Evolutionary conservation across 30 jellyfish, hydroid and myxozoan genomes (phyloP).

Genomic region (Chrysaora quinquecirrha): DNA sequence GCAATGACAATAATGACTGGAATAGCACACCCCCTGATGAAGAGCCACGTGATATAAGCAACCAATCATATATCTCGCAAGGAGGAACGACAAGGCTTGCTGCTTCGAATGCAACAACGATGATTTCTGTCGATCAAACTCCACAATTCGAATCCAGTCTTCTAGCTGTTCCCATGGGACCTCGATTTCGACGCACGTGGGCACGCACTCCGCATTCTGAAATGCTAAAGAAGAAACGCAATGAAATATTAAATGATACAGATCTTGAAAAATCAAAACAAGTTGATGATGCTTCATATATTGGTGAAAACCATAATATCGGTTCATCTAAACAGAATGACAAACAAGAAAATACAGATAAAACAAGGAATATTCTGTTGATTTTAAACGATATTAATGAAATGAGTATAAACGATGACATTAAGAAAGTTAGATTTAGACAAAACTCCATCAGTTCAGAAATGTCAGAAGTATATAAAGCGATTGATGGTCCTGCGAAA

Average conservation of each 20-base stretch:
- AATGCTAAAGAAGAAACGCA: not conserved
- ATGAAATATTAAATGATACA: not conserved
- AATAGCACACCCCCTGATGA: constrained; percentile 4
- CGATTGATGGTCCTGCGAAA: not conserved
- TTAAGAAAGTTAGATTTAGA: constrained; percentile 15
- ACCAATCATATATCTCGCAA: not conserved
- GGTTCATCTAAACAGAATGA: not conserved
- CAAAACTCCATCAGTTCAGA: not conserved
- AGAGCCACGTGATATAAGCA: not conserved
- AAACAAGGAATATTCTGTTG: constrained; percentile 14
- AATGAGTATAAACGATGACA: constrained; percentile 43
- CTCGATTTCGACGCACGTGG: constrained; percentile 36
- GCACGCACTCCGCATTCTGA: constrained; percentile 74
- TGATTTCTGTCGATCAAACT: not conserved
- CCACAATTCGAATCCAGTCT: constrained; percentile 24
- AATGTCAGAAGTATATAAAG: not conserved
- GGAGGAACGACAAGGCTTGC: not conserved
- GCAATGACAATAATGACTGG: constrained; percentile 8
- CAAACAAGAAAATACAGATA: not conserved
- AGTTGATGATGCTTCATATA: too few species aligned
- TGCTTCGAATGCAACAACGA: too few species aligned
- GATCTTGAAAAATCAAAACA: not conserved
- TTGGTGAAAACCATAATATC: not conserved
- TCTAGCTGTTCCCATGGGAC: constrained; percentile 22
- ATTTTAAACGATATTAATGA: constrained; percentile 39